Evolutionary conservation across 2,113 vertebrate species (phyloP).

Genomic region (Corythornis vintsioides): DNA sequence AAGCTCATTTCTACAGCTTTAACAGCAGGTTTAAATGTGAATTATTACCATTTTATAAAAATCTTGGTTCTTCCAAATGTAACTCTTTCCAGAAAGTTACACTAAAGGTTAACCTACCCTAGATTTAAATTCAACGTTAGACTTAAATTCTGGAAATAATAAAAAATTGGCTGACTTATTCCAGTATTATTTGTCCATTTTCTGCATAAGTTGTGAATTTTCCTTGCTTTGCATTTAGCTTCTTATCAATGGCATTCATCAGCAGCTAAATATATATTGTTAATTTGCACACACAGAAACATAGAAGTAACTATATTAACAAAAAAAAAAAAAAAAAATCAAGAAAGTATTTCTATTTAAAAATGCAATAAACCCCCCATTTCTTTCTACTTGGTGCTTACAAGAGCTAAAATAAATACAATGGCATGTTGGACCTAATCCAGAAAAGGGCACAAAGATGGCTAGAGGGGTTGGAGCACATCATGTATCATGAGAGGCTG

Average conservation of each 20-base stretch:
- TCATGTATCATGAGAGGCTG: neutral
- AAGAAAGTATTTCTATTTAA: neutral
- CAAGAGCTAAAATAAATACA: neutral
- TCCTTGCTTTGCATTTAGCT: neutral
- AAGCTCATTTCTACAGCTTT: constrained; percentile 5
- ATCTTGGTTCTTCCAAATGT: neutral
- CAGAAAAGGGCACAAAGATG: neutral
- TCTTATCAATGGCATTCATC: neutral
- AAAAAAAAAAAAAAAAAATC: neutral
- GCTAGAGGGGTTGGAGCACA: neutral
- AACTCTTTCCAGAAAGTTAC: neutral
- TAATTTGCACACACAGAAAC: neutral
- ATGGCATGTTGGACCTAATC: neutral
- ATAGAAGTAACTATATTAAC: neutral
- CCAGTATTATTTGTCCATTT: neutral
- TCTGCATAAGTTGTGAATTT: neutral
- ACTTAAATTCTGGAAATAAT: neutral
- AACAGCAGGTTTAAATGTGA: neutral
- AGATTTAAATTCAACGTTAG: neutral
- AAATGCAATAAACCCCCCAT: neutral
- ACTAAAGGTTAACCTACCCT: neutral
- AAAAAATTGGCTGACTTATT: neutral
- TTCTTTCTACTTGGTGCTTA: neutral
- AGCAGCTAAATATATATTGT: neutral
- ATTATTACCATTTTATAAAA: neutral